A percentile compares a stretch with the other conserved stretches of the same genome.
These are phyloP conservation scores for Parnassius apollo DNA, from an alignment of 2,888 invertebrate species.

Conservation along the genomic window DNA sequence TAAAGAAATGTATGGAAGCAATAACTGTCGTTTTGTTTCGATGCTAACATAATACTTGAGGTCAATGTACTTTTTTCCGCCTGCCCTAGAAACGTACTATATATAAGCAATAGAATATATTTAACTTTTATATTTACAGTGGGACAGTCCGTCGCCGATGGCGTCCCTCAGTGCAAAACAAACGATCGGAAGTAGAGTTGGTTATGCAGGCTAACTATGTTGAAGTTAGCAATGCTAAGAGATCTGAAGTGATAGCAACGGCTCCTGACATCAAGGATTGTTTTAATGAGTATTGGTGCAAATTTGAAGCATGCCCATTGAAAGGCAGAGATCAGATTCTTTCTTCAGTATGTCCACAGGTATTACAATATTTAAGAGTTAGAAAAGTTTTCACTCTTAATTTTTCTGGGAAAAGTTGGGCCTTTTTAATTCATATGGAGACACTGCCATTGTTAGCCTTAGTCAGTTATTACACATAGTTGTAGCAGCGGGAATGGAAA, in stretches of 20 bases:
- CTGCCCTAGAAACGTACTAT: no score
- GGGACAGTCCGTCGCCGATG: conserved; percentile 89
- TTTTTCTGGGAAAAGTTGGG: no score
- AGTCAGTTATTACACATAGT: no score
- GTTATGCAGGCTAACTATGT: conserved; percentile 87
- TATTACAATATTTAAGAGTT: conserved; percentile 40
- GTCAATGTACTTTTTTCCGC: no score
- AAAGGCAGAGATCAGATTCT: conserved; percentile 89
- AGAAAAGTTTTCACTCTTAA: no score
- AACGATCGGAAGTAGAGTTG: conserved; percentile 85
- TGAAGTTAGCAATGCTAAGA: conserved; percentile 81
- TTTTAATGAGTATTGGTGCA: conserved; percentile 87
- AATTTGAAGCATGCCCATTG: conserved; percentile 83
- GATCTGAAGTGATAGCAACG: conserved; percentile 69
- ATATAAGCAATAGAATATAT: not conserved
- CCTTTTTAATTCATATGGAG: no score
- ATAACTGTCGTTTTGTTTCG: no score
- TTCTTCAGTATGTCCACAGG: conserved; percentile 91
- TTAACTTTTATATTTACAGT: conserved; percentile 63
- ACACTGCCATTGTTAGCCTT: no score
- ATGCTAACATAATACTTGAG: no score
- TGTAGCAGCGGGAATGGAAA: no score
- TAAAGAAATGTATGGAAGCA: no score
- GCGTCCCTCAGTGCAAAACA: conserved; percentile 82
- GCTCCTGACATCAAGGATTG: conserved; percentile 84